Percentiles rank a stretch among this genome's conserved stretches.
These are phyloP conservation scores for Macquaria australasica DNA, from an alignment of 2,113 vertebrate species.

Conservation along the genomic window DNA sequence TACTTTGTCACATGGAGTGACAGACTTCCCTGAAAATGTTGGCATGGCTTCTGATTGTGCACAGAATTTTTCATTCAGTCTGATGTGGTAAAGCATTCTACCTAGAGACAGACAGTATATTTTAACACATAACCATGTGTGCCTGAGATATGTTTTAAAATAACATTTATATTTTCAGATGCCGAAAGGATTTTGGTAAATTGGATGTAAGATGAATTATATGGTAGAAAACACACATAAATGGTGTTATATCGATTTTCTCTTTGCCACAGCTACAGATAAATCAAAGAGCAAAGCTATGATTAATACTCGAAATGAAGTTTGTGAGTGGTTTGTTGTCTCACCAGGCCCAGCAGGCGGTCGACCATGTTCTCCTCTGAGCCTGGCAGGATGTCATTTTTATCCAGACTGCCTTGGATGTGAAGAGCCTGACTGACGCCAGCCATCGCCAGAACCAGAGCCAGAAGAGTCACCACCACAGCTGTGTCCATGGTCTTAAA, in stretches of 20 bases:
- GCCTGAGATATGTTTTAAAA: neutral
- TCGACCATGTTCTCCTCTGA: conserved; percentile 71
- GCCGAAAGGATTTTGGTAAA: conserved; percentile 3
- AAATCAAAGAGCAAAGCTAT: neutral
- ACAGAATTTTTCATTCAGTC: conserved; percentile 5
- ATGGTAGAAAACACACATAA: neutral
- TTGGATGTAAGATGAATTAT: neutral
- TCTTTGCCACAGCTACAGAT: neutral
- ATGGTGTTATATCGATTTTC: neutral
- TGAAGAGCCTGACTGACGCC: conserved; percentile 75
- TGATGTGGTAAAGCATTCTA: conserved; percentile 10
- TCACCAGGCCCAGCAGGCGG: conserved; percentile 78
- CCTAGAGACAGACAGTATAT: conserved; percentile 5
- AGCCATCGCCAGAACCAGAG: conserved; percentile 77
- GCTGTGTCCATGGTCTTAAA: conserved; percentile 74
- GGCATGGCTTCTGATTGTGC: conserved; percentile 2
- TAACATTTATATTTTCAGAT: conserved; percentile 5
- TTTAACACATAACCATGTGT: conserved; percentile 3
- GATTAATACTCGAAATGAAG: neutral
- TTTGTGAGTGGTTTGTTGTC: conserved; percentile 46
- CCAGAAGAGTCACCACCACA: conserved; percentile 74
- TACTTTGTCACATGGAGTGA: conserved; percentile 12
- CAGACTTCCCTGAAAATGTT: conserved; percentile 37
- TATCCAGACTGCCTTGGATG: conserved; percentile 59
- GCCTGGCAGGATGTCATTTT: conserved; percentile 54